Base-by-base conservation (phyloP, 1,140 invertebrate species). In the Plutomurus gul region DNA sequence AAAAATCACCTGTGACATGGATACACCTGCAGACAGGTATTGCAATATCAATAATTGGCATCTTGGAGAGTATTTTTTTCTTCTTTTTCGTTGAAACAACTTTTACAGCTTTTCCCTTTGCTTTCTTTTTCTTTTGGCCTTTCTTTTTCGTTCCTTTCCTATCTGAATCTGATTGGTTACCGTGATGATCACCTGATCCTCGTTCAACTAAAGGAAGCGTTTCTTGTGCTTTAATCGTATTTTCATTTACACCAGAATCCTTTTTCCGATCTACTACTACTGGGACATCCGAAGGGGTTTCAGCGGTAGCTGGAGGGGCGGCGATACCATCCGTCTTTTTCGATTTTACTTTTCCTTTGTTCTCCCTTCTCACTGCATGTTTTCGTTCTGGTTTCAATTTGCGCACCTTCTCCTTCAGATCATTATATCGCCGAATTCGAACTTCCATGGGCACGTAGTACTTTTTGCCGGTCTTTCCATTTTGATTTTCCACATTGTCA, bases 21-120 rank as follows among this genome's bases (percentile, higher is more conserved):
- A 78, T 60, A 7, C 33, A 51, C 1, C 49, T 20, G 40, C 77
- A 78, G 4, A 78, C 22, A 22, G 77, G 77, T 6, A 78, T n/a
- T 10, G 77, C 77, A 6, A 74, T 11, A 10, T 72, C 76, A 3
- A 39, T 49, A 1, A 60, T 13, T 16, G 51, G n/a, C 25, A 6
- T 4, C 39, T 46, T 47, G 39, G 11, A 13, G 22, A 30, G 11
- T 33, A 5, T 43, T 47, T 16, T 20, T 3, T 8, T 43, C 40
- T 3, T 13, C 18, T 22, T 74, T 30, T 8, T 18, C 36, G 18
- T 3, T 43, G 20, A 3, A 4, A 27, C 43, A 30, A 33, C 22
- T 70, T 37, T 70, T 27, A 33, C 60, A n/a, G n/a, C n/a, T n/a
- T n/a, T n/a, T n/a, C n/a, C n/a, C n/a, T n/a, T 22, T 6, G 25